A percentile compares a stretch with the other conserved stretches of the same genome.
phyloP scores from a whole-genome alignment of 2,113 vertebrate species.

The Dipodomys merriami region DNA sequence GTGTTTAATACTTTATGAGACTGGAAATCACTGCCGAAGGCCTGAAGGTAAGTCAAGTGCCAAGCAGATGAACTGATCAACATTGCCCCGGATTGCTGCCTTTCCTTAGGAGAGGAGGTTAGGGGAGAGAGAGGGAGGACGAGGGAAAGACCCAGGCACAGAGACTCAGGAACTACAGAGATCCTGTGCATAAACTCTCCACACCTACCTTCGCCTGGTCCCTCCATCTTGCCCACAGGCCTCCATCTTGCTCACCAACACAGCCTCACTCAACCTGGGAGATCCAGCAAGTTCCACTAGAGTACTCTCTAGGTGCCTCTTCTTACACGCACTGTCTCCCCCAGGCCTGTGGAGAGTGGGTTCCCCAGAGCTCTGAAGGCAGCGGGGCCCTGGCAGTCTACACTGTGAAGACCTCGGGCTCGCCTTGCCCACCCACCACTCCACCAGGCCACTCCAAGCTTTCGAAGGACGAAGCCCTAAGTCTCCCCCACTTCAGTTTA shows the following conservation, averaged over 20 bases:
- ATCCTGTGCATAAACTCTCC: too few relatives aligned
- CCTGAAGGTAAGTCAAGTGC: constrained; percentile 82
- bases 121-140: background rate
- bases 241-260: background rate
- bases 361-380: rapidly evolving
- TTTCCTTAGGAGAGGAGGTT: background rate
- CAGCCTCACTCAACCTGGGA: background rate
- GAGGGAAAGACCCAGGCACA: background rate
- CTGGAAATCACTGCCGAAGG: constrained; percentile 82
- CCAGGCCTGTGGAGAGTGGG: background rate
- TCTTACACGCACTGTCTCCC: rapidly evolving
- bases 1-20: constrained; percentile 87
- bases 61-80: constrained; percentile 63
- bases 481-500: background rate
- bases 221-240: background rate
- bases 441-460: background rate
- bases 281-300: background rate
- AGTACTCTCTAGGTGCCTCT: background rate
- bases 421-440: background rate
- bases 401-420: rapidly evolving
- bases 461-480: background rate
- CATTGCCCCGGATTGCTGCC: constrained; percentile 24
- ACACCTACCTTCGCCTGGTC: background rate
- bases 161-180: background rate
- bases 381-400: rapidly evolving